A percentile compares a stretch with the other conserved stretches of the same genome.
Conservation (phyloP, 2,888 invertebrate species). For the Arenicola marina region DNA sequence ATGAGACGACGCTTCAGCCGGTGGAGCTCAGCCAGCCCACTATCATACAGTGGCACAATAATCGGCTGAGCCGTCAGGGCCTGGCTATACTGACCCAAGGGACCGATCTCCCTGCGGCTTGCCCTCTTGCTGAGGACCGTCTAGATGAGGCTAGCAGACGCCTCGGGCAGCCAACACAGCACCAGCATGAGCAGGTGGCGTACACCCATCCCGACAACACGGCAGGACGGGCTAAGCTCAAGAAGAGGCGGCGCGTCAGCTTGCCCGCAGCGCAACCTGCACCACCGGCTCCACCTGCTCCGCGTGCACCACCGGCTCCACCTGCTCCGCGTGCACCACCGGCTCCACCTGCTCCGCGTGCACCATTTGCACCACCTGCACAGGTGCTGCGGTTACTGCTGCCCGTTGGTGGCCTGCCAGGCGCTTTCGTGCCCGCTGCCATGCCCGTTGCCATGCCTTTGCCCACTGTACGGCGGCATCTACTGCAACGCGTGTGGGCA, state of each 20-base stretch:
- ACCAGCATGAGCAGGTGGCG: no score
- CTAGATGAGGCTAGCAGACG: neutral
- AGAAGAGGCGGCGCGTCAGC: neutral
- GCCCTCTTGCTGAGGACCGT: neutral
- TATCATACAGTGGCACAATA: no score
- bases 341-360: neutral
- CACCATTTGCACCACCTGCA: neutral
- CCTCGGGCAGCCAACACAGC: neutral
- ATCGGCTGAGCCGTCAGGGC: neutral
- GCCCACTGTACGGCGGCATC: no score
- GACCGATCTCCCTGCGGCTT: neutral
- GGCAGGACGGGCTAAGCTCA: neutral
- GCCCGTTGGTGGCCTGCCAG: no score
- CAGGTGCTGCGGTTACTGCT: neutral
- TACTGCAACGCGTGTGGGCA: no score
- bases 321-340: neutral
- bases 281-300: neutral
- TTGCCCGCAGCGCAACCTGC: neutral
- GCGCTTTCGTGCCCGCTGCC: no score
- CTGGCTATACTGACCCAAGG: neutral
- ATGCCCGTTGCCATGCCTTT: no score
- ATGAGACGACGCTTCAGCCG: no score
- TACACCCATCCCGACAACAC: neutral
- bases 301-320: neutral
- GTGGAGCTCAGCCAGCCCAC: no score